phyloP scores from a whole-genome alignment of 1,140 invertebrate species.

The Tetragonula clypearis region DNA sequence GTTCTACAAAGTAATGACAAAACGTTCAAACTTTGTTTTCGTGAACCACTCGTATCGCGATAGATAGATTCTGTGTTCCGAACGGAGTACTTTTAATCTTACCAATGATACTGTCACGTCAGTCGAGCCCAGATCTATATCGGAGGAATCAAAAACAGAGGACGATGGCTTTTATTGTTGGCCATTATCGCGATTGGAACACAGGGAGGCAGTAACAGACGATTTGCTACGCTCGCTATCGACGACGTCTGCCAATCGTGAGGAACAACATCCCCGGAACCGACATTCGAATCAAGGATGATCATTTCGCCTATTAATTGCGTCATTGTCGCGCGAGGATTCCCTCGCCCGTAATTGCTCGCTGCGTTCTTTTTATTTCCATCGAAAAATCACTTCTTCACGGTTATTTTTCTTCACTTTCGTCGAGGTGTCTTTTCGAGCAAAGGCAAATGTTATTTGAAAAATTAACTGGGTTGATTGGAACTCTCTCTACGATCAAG shows the following conservation, averaged over 20 bases:
- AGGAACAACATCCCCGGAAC: constrained; percentile 37
- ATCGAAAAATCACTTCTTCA: background rate
- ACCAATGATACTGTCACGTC: background rate
- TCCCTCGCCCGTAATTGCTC: background rate
- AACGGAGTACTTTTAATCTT: no score
- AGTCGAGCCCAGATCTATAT: background rate
- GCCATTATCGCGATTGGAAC: constrained; percentile 38
- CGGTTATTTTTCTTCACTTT: background rate
- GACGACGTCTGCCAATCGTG: constrained; percentile 49
- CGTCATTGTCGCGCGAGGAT: no score
- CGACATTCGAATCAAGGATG: constrained; percentile 22
- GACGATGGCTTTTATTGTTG: constrained; percentile 35
- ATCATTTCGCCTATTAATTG: constrained; percentile 1
- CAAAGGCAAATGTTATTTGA: background rate
- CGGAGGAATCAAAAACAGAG: background rate
- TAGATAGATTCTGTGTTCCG: background rate
- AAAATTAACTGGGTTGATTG: background rate
- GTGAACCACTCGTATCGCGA: background rate
- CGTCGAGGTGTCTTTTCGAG: no score
- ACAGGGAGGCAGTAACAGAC: constrained; percentile 30
- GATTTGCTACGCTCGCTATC: constrained; percentile 48
- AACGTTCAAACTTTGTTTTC: background rate
- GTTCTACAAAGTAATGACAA: no score
- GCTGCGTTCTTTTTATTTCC: background rate
- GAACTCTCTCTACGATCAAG: background rate